Conservation (phyloP, 2,888 invertebrate species). For the Amphipyra tragopoginis region DNA sequence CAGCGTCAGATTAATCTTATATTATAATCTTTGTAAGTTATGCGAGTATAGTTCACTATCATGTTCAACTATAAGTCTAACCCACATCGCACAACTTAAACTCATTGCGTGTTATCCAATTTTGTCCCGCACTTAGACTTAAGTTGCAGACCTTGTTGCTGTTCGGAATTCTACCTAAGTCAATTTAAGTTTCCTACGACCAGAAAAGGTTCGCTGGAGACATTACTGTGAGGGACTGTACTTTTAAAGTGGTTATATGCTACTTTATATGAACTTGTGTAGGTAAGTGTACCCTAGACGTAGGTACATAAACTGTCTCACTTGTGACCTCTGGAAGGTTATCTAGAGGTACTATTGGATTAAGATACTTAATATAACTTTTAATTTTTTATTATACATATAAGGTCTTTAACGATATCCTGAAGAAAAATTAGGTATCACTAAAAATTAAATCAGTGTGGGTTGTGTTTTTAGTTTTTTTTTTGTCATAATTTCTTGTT, state of each 20-base stretch:
- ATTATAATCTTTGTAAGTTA: too few species aligned
- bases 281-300: background rate
- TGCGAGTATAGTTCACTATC: too few species aligned
- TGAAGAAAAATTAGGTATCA: too few species aligned
- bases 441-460: too few species aligned
- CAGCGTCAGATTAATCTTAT: too few species aligned
- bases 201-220: slow-evolving; percentile 34
- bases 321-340: background rate
- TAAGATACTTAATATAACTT: too few species aligned
- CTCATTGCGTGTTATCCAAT: slow-evolving; percentile 46
- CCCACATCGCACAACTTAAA: slow-evolving; percentile 24
- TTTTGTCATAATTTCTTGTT: too few species aligned
- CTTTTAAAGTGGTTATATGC: slow-evolving; percentile 2
- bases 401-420: too few species aligned
- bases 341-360: background rate
- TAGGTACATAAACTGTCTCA: background rate
- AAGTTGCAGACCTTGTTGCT: slow-evolving; percentile 15
- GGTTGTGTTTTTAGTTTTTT: too few species aligned
- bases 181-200: slow-evolving; percentile 53
- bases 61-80: background rate
- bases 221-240: slow-evolving; percentile 14
- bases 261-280: slow-evolving; percentile 14
- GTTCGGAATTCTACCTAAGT: slow-evolving; percentile 40
- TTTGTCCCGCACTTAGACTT: slow-evolving; percentile 34
- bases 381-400: too few species aligned